Evolutionary conservation across 2,113 vertebrate species (phyloP).

Genomic region (Rousettus leschenaultii): DNA sequence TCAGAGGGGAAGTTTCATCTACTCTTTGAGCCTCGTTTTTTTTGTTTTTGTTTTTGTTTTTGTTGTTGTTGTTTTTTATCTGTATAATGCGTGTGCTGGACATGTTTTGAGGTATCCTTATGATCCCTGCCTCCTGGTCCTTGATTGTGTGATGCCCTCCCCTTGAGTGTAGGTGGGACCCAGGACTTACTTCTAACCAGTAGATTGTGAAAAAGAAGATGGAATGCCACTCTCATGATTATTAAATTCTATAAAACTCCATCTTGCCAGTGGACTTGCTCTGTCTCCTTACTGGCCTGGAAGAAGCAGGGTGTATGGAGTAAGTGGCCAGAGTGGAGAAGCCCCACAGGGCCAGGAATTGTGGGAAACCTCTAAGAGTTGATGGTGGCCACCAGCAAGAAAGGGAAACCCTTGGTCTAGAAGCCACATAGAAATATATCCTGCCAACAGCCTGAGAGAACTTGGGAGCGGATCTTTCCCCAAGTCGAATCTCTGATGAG

Average conservation of each 20-base stretch:
- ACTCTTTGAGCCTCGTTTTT: not conserved
- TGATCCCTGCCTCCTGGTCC: not conserved
- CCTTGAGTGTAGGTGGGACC: not conserved
- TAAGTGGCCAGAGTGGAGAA: not conserved
- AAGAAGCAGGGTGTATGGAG: not conserved
- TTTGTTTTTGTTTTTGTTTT: not conserved
- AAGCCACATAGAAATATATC: not conserved
- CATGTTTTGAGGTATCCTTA: not conserved
- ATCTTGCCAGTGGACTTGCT: not conserved
- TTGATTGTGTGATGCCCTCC: not conserved
- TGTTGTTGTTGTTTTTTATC: not conserved
- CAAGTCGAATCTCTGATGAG: not conserved
- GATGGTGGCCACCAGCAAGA: not conserved
- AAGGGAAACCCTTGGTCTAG: not conserved
- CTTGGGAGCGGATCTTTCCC: not conserved
- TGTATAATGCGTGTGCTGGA: not conserved
- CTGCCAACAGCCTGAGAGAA: not conserved
- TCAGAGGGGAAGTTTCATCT: not conserved
- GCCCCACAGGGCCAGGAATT: not conserved
- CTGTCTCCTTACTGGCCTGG: not conserved
- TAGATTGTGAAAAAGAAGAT: not conserved
- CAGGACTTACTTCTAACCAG: not conserved
- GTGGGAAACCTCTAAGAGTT: not conserved
- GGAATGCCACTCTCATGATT: rapidly evolving
- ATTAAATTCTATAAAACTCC: not conserved